phyloP scores from a whole-genome alignment of 1,140 invertebrate genomes.

The Acyrthosiphon pisum region DNA sequence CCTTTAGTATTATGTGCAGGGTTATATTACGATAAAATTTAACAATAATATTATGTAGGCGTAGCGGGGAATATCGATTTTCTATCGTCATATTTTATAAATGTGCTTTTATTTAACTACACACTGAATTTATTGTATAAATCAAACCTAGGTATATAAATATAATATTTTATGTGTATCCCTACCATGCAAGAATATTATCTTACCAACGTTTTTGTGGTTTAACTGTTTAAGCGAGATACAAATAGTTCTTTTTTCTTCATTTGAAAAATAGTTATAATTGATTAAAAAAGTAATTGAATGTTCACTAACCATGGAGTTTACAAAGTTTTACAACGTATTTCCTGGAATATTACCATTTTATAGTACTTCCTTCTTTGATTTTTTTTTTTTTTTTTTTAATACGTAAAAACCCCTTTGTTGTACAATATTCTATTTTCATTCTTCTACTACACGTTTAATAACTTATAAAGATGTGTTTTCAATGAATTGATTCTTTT shows the following conservation, averaged over 20 bases:
- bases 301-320: background rate
- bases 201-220: background rate
- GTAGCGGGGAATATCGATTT: background rate
- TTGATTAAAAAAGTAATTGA: constrained; percentile 13
- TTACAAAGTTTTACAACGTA: background rate
- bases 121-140: background rate
- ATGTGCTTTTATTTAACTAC: background rate
- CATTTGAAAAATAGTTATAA: background rate
- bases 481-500: background rate
- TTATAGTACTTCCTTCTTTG: background rate
- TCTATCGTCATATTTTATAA: background rate
- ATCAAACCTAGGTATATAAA: too few species aligned
- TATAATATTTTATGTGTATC: background rate
- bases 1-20: background rate
- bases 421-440: background rate
- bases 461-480: background rate
- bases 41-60: background rate
- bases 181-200: background rate
- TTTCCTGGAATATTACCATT: background rate
- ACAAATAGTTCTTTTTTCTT: background rate
- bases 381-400: background rate
- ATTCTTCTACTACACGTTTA: background rate
- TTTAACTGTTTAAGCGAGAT: too few species aligned
- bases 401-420: background rate
- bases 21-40: background rate